Evolutionary conservation across 2,888 invertebrate species (phyloP), one percentile per base, ranked within the genome.

Genomic region (Tetheella fluctuosa): DNA sequence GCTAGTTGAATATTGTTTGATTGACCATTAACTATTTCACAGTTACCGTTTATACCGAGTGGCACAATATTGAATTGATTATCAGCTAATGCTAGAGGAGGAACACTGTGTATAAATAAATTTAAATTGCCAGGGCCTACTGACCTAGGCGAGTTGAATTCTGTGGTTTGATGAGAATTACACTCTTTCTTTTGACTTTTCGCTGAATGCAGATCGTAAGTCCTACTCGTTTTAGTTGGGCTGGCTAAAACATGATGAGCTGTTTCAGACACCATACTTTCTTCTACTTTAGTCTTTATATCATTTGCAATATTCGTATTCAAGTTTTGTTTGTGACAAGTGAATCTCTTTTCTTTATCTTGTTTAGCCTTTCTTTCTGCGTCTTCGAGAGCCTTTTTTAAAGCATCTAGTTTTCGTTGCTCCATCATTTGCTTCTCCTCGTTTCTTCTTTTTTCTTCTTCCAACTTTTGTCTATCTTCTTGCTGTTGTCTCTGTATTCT

Each of bases 321-420:
- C 5, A 71, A 56, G 57, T 76, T 81, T 77, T 86, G 86, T 68
- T 86, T 91, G 28, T 88, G 83, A 62, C 74, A 80, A 42, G 71
- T 85, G 70, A 89, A 91, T 59, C 87, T 89, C 75, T 93, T 94
- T 68, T 94, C 94, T 76, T 95, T 96, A 61, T 96, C 96, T 69
- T 94, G 89, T 71, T 94, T 95, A 0, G 97, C 97, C 48, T 95
- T 95, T 71, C 95, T 94, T 73, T 96, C 96, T 0, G 97, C 97
- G 60, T 95, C 95, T 77, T 96, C 96, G 53, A 98, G 93, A 1
- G 97, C 97, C 79, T 96, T 95, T 74, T 96, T 94, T 84, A 98
- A 94, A 2, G 95, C 94, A 80, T 96, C 95, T 59, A 96, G 95
- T 83, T 97, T 95, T 68, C 95, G 95, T 74, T 95, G 94, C 79